Evolutionary conservation across 2,113 vertebrate species (phyloP), one percentile per base, ranked within the genome.

Genomic region (Gracilinanus agilis): DNA sequence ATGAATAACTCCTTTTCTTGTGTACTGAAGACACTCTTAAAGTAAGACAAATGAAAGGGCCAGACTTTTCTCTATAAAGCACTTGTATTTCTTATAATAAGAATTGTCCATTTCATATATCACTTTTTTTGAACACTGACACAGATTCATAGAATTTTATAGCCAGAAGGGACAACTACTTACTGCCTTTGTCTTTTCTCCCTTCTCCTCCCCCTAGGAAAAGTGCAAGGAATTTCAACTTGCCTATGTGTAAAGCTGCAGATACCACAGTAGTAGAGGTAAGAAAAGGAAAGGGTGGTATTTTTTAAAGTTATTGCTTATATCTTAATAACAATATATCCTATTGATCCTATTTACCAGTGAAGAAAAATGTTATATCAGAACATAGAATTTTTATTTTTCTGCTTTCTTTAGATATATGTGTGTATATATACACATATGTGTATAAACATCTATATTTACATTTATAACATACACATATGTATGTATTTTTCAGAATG

Each of bases 201-300:
- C 16, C n/a, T 25, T 53, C 23, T 56, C 55, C 0, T 3, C 56
- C 27, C 88, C 92, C 9, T 88, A 99, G 99, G 96, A 99, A 99
- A 98, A 99, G 99, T 5, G 99, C 99, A 53, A 99, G 99, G 96
- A 99, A 99, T 98, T 99, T 99, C 98, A 99, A 99, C 97, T 99
- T 99, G 94, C 99, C 99, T 0, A 99, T 99, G 99, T 99, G 99
- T 98, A 99, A 99, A 98, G 99, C 99, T 97, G 99, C 99, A 49
- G 99, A 98, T 97, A 99, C 98, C 96, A 99, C 99, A 29, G 98
- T 99, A 34, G 99, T 99, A 25, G 99, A 99, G 99, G 99, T 99
- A 98, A 90, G 98, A 44, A 21, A 27, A 2, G 93, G 27, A 92
- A 83, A 83, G 34, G n/a, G 19, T 40, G n/a, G 16, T 40, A 2